phyloP scores from a whole-genome alignment of 2,113 vertebrate species.

The Ceyx margarethae region DNA sequence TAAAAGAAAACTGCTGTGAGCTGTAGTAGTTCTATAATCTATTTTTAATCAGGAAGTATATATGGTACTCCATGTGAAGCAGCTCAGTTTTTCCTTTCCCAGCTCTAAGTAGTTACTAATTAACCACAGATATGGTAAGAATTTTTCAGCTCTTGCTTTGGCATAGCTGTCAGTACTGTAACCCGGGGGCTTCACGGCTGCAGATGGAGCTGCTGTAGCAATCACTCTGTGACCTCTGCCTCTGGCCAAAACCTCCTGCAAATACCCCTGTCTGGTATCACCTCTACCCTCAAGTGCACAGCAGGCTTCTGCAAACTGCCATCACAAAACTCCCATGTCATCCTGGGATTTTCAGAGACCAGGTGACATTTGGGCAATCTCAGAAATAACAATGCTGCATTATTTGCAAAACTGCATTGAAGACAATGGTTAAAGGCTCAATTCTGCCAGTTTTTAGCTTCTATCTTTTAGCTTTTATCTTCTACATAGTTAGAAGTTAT shows the following conservation, averaged over 20 bases:
- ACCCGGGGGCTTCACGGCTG: accelerated
- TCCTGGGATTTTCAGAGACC: not conserved
- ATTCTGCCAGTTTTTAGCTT: not conserved
- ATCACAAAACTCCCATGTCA: accelerated
- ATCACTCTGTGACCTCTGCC: accelerated
- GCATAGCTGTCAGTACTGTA: not conserved
- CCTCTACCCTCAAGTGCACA: not conserved
- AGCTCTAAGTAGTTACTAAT: not conserved
- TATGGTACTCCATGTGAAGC: not conserved
- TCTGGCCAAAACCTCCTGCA: not conserved
- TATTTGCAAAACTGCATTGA: not conserved
- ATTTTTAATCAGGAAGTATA: accelerated
- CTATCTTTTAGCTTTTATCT: not conserved
- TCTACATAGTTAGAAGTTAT: not conserved
- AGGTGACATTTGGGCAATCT: not conserved
- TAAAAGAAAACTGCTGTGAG: not conserved
- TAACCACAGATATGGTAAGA: not conserved
- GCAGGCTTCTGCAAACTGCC: not conserved
- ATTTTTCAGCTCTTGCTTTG: not conserved
- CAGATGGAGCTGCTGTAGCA: not conserved
- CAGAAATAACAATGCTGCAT: not conserved
- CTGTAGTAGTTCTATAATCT: not conserved
- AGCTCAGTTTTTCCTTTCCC: not conserved
- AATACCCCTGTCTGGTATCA: not conserved
- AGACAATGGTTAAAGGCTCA: not conserved